Evolutionary conservation across 2,888 invertebrate species (phyloP), one percentile per base, ranked within the genome.

Genomic region (Zele albiditarsus): DNA sequence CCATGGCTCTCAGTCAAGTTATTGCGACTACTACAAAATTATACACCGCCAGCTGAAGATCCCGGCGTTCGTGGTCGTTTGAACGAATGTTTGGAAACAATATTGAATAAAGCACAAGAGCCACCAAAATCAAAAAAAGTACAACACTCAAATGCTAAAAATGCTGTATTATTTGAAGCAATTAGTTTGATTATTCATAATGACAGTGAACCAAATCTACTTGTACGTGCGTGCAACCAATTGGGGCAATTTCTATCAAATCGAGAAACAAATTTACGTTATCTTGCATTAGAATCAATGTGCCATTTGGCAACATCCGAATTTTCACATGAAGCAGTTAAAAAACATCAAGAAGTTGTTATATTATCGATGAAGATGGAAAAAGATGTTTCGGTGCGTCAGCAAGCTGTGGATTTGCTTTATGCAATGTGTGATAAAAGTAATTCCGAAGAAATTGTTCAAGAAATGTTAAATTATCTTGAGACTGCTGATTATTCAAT

Each of bases 391-490:
- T 98, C 98, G 60, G 99, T 99, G 1, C 92, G 99, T 81, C 99
- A 99, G 89, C 95, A 98, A 89, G 99, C 99, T 71, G 99, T 99
- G 2, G 99, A 99, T 90, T 91, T 99, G 76, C 91, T 99, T 2
- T 99, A 99, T 91, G 99, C 99, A 58, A 99, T 99, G 99, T 99
- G 99, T 91, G 99, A 99, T 90, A 96, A 98, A 87, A 97, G 97
- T 81, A 99, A 99, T 91, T 98, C 99, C 27, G 98, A 98, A 90
- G 98, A 99, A 91, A 99, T 99, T 89, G 99, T 99, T 6, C 97
- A 98, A 88, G 99, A 99, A 91, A 99, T 99, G 99, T 91, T 99
- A 82, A 96, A 97, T 88, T 99, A 99, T 89, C 91, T 99, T 82
- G 99, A 99, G 91, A 98, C 98, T 28, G 99, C 99, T 74, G 99